Evolutionary conservation across 2,888 invertebrate genomes (phyloP), one percentile per base, ranked within the genome.

Genomic region (Zootermopsis nevadensis): DNA sequence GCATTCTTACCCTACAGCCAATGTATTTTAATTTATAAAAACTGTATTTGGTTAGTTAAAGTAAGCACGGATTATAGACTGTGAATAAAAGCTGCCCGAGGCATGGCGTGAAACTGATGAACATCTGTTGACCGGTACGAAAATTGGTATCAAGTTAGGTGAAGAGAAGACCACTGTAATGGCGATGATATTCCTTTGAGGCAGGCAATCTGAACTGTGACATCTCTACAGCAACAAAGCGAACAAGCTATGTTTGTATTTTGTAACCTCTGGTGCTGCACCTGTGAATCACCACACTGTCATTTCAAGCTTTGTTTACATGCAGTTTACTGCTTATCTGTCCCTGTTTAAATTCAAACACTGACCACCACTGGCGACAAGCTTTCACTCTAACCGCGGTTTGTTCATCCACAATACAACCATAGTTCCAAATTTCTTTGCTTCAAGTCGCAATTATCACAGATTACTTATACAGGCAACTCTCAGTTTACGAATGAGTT

Each of bases 301-400:
- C 74, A 74, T 74, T 74, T 74, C 42, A 42, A 24, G 38, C 24
- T 15, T 22, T 74, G 74, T 74, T 74, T 74, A 42, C 74, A 74
- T 42, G n/a, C 74, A 74, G 35, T 74, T n/a, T 38, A 35, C 35
- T 74, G 74, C 33, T 24, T 30, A 35, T 3, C 15, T n/a, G n/a
- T 42, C 27, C n/a, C 4, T 60, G 60, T 60, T 60, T 60, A 60
- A 60, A 2, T 7, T 60, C 74, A 74, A 74, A 74, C 74, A 74
- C 19, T 69, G 69, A 33, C 66, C 27, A 2, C 19, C 33, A 22
- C 69, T 60, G 4, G n/a, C n/a, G n/a, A n/a, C n/a, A n/a, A 19
- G 19, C 48, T 4, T 48, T 19, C 48, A 48, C 48, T 15, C 1
- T 15, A 15, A 19, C 19, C 15, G 19, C 12, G 60, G 33, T 30